Evolutionary conservation across 2,888 invertebrate genomes (phyloP), one percentile per base, ranked within the genome.

Genomic region (Sabellastarte sp.): DNA sequence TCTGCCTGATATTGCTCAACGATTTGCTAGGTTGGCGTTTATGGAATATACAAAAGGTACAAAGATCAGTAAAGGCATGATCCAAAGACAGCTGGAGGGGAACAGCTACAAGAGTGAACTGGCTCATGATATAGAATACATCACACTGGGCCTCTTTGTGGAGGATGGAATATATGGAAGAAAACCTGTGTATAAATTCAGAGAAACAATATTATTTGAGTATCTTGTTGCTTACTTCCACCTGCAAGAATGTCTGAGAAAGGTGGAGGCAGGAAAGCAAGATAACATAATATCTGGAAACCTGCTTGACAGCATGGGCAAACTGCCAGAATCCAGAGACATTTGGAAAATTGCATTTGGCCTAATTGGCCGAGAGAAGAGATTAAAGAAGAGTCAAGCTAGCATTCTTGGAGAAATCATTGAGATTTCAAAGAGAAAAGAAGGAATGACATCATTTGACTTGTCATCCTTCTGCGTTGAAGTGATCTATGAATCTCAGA

Each of bases 301-400:
- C 3, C 30, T 68, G 63, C 33, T 57, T 2, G 64, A 68, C 15
- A 60, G 63, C 51, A 61, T 66, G 52, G 51, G 55, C 29, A 61
- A 50, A 29, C 63, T 70, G 30, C 70, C 66, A 26, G 53, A 28
- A 0, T 64, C 66, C 3, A 66, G 67, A 15, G 64, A 63, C 57
- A 62, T 68, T 33, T 68, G 68, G 68, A 32, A 68, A 50, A 66
- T 70, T 30, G 63, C 66, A 28, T 60, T 63, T 65, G 70, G 66
- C 5, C 28, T 70, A 57, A 59, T 70, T 53, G 56, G 50, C 51
- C 41, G 41, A 24, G 32, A 57, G 15, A 26, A 20, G 2, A 26
- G 59, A 24, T 58, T 62, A 30, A 50, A 41, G 32, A 32, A 56
- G 15, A 33, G 59, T 15, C 63, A 64, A 33, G 32, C 50, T 30